These are phyloP conservation scores for Eumacrocentrus americanus DNA, from an alignment of 2,888 invertebrate genomes.

Conservation along the genomic window DNA sequence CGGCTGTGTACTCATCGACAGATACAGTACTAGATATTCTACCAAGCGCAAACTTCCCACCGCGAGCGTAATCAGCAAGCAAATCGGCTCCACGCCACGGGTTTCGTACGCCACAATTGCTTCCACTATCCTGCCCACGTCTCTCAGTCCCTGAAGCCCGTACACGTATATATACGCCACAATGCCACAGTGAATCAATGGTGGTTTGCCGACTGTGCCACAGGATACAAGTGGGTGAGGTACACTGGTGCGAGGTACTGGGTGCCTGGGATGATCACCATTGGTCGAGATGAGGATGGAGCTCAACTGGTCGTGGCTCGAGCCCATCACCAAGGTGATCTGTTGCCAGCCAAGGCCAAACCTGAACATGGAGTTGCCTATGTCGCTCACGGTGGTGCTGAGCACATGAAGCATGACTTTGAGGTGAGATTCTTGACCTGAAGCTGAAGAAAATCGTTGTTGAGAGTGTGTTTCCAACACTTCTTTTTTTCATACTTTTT, in stretches of 20 bases:
- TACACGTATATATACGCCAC: conserved; percentile 1
- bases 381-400: conserved; percentile 36
- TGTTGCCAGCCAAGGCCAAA: conserved; percentile 44
- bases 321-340: conserved; percentile 39
- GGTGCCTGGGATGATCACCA: conserved; percentile 47
- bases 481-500: too few relatives aligned
- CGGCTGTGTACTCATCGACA: conserved; percentile 10
- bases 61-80: conserved; percentile 27
- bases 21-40: conserved; percentile 20
- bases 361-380: conserved; percentile 42
- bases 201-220: conserved; percentile 20
- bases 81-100: conserved; percentile 21
- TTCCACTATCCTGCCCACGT: conserved; percentile 18
- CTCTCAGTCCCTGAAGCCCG: conserved; percentile 15
- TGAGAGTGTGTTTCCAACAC: too few relatives aligned
- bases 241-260: conserved; percentile 42
- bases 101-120: conserved; percentile 27
- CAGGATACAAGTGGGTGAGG: conserved; percentile 49
- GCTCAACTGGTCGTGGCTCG: conserved; percentile 56
- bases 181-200: conserved; percentile 25
- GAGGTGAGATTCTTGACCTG: conserved; percentile 38
- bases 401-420: conserved; percentile 39
- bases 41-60: conserved; percentile 23
- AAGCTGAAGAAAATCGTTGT: too few relatives aligned
- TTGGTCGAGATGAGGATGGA: conserved; percentile 56